Evolutionary conservation across 2,888 invertebrate species (phyloP).

Genomic region (Parnassius mnemosyne): DNA sequence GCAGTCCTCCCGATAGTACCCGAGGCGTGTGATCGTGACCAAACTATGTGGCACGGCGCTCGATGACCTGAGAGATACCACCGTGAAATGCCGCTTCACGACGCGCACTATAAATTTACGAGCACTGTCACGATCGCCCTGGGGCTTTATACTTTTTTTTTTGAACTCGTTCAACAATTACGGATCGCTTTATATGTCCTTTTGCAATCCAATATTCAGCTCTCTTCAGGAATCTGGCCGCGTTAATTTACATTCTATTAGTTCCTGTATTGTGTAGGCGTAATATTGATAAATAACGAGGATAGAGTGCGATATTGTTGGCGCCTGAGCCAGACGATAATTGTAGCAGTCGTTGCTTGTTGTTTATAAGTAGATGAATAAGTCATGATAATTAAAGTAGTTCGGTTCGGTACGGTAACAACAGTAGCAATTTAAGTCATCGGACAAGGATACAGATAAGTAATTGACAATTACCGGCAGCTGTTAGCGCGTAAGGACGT

Average conservation of each 20-base stretch:
- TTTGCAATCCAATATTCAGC: constrained; percentile 61
- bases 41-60: constrained; percentile 62
- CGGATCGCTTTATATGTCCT: constrained; percentile 49
- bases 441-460: constrained; percentile 25
- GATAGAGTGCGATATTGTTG: constrained; percentile 51
- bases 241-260: constrained; percentile 69
- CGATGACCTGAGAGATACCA: constrained; percentile 71
- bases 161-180: constrained; percentile 24
- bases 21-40: constrained; percentile 76
- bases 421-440: constrained; percentile 22
- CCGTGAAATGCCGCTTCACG: constrained; percentile 77
- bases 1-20: constrained; percentile 59
- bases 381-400: constrained; percentile 19
- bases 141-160: constrained; percentile 44
- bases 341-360: constrained; percentile 26
- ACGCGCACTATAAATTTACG: constrained; percentile 56
- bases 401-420: constrained; percentile 4
- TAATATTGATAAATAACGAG: constrained; percentile 70
- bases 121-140: constrained; percentile 65
- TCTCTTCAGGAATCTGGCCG: constrained; percentile 71
- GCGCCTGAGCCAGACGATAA: constrained; percentile 51
- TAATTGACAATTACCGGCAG: constrained; percentile 26
- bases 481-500: constrained; percentile 17
- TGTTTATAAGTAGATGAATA: constrained; percentile 15
- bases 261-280: constrained; percentile 54